Conservation (phyloP, 2,888 invertebrate genomes). For the Eupithecia dodoneata region DNA sequence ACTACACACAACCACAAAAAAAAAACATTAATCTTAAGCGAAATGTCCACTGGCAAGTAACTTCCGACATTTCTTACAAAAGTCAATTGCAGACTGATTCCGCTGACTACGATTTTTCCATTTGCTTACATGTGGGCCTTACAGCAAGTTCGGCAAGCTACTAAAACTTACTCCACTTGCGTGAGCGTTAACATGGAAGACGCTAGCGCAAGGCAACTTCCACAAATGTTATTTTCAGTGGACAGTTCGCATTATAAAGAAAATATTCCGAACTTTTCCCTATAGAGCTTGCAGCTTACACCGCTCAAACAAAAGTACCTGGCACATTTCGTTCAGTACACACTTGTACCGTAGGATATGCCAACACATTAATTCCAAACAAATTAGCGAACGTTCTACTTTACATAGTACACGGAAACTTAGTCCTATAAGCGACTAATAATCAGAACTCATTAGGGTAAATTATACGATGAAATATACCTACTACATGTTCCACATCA, state of each 20-base stretch:
- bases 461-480: conserved; percentile 18
- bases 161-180: no score
- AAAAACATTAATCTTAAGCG: no score
- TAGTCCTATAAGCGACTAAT: conserved; percentile 15
- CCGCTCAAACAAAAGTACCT: conserved; percentile 8
- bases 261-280: not conserved
- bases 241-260: not conserved
- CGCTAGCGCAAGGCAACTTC: no score
- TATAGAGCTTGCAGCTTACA: not conserved
- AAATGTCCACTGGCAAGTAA: no score
- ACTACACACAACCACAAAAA: no score
- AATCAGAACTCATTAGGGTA: conserved; percentile 21
- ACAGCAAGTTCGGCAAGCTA: no score
- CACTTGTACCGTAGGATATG: conserved; percentile 5
- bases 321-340: conserved; percentile 4
- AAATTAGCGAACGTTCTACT: conserved; percentile 18
- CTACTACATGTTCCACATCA: not conserved
- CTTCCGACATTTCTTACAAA: no score
- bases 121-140: no score
- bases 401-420: conserved; percentile 20
- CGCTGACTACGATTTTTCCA: no score
- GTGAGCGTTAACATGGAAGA: no score
- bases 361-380: conserved; percentile 18
- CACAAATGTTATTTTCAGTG: no score
- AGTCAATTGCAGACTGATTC: no score